Conservation (phyloP, 2,888 invertebrate species). For the Belgica antarctica region DNA sequence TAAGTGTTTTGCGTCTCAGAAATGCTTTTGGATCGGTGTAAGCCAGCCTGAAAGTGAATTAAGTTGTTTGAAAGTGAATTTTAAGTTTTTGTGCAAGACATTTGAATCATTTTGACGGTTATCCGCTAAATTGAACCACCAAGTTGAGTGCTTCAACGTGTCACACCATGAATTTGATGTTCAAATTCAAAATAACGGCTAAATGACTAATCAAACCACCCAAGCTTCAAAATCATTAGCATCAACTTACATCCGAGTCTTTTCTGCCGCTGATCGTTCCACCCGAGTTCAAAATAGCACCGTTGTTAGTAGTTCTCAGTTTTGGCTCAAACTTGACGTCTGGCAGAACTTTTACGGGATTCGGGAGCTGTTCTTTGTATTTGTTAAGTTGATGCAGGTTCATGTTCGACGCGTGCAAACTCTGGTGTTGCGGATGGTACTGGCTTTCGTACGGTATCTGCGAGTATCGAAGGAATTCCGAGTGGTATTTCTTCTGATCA, state of each 20-base stretch:
- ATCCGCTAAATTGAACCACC: too few relatives aligned
- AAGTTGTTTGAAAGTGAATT: too few relatives aligned
- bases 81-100: too few relatives aligned
- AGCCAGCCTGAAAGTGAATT: constrained; percentile 38
- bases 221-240: not conserved
- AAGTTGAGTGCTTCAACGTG: too few relatives aligned
- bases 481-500: constrained; percentile 22
- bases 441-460: constrained; percentile 41
- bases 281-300: constrained; percentile 76
- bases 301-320: constrained; percentile 77
- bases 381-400: constrained; percentile 23
- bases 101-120: too few relatives aligned
- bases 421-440: constrained; percentile 1
- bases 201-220: too few relatives aligned
- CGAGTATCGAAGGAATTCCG: constrained; percentile 39
- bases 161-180: too few relatives aligned
- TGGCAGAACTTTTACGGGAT: constrained; percentile 64
- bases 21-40: constrained; percentile 44
- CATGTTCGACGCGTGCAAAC: not conserved
- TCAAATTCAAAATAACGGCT: too few relatives aligned
- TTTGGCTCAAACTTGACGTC: constrained; percentile 65
- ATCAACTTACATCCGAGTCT: constrained; percentile 43
- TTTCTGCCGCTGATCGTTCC: constrained; percentile 77
- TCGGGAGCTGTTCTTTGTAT: constrained; percentile 1
- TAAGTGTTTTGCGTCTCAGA: constrained; percentile 38